Conservation (phyloP, 2,797 vertebrate species). For the Meda fulgida region DNA sequence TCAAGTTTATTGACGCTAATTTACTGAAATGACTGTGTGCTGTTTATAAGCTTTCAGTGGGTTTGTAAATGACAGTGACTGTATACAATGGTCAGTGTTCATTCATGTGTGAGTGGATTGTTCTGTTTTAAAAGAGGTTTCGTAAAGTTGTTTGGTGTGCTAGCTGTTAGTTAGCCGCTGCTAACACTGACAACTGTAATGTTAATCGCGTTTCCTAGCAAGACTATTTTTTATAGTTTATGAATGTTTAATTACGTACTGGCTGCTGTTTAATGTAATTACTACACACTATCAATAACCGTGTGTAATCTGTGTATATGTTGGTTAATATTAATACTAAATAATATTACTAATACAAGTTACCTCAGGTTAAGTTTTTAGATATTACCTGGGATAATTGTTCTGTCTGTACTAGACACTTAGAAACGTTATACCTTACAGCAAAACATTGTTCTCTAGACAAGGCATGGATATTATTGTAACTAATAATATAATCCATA, state of each 20-base stretch:
- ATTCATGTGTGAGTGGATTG: not conserved
- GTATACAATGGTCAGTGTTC: not conserved
- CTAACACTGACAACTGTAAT: conserved; percentile 29
- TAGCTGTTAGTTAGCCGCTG: conserved; percentile 27
- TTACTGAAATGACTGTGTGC: conserved; percentile 12
- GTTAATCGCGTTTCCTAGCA: not conserved
- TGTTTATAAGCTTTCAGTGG: not conserved
- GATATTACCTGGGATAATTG: not conserved
- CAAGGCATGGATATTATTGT: not conserved
- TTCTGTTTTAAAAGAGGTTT: not conserved
- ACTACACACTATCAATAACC: not conserved
- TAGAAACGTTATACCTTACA: not conserved
- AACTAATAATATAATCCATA: not conserved
- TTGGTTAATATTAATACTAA: not conserved
- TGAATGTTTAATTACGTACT: not conserved
- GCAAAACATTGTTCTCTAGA: not conserved
- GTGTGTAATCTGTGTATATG: not conserved
- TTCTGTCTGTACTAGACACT: not conserved
- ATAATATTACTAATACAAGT: too few relatives aligned
- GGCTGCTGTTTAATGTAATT: not conserved
- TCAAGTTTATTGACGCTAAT: conserved; percentile 26
- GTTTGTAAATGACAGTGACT: not conserved
- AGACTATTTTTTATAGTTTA: not conserved
- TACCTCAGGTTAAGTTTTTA: not conserved
- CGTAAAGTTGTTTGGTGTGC: conserved; percentile 8